Base-by-base conservation (phyloP, 2,888 invertebrate species). In the Pediacus dermestoides region DNA sequence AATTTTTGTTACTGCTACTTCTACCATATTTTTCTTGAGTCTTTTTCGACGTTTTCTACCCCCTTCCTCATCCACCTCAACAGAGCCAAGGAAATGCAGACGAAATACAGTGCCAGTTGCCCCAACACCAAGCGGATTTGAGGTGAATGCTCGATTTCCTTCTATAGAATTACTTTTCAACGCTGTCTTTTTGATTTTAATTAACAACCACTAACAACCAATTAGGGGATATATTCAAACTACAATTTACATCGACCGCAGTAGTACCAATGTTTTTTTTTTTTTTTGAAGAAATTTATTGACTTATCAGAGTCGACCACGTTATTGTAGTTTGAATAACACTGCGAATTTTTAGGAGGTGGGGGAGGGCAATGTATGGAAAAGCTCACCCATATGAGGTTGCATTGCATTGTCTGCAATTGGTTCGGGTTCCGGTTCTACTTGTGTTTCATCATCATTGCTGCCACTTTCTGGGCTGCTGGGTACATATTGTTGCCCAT, bases 11-110 rank as follows among this genome's bases (percentile, higher is more conserved):
- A 87, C 86, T 61, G 88, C 87, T 71, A 87, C 85, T 74, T 87
- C 87, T 64, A 88, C 87, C 87, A 87, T 87, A 74, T 83, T 81
- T 80, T 87, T 87, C 82, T 87, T 87, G 74, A 80, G 83, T 63
- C 86, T 75, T 71, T 80, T 82, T 70, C 84, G 81, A 63, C 84
- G 75, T 59, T 82, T 75, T 58, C 82, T 73, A 64, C 74, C 74
- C 63, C 78, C 77, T 76, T 85, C 85, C 77, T 86, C 87, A 69
- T 86, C 85, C 67, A 87, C 84, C 75, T 87, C 86, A 68, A 87
- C 82, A 62, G 87, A 87, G 71, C 88, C 88, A 68, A 87, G 82
- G 78, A 86, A 87, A 61, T 82, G 76, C 57, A 87, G 82, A 57
- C 85, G 81, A 78, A 86, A 88, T 67, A 86, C 82, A 54, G 85